phyloP scores from a whole-genome alignment of 2,113 vertebrate species.

The Atractosteus spatula region DNA sequence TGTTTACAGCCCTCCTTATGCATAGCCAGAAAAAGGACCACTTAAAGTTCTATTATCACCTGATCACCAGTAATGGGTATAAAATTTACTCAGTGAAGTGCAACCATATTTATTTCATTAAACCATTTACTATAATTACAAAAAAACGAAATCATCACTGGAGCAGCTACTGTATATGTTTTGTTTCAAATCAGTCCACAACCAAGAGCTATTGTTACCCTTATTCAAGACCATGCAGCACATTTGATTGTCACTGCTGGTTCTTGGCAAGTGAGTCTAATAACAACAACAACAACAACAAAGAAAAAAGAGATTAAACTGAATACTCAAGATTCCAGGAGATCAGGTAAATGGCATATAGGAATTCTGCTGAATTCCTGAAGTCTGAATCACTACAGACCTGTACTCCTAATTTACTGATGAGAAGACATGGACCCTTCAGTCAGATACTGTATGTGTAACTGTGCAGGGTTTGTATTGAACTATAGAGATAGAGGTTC shows the following conservation, averaged over 20 bases:
- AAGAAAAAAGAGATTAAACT: constrained; percentile 1
- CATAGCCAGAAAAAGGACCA: no score
- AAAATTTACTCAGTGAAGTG: constrained; percentile 22
- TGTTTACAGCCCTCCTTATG: no score
- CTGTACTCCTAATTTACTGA: constrained; percentile 6
- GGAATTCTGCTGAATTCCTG: background rate
- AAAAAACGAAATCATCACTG: constrained; percentile 54
- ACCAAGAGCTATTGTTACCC: constrained; percentile 21
- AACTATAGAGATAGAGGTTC: background rate
- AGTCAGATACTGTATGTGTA: background rate
- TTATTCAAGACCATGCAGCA: constrained; percentile 21
- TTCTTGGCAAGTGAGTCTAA: background rate
- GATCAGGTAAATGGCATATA: background rate
- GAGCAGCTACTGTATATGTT: constrained; percentile 44
- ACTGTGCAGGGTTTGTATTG: background rate
- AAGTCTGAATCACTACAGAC: background rate
- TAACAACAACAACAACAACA: background rate
- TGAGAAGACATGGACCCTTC: background rate
- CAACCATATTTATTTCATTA: constrained; percentile 54
- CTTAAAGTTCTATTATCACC: no score
- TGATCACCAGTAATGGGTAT: no score
- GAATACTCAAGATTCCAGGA: background rate
- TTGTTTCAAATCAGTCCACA: constrained; percentile 53
- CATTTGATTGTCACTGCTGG: background rate
- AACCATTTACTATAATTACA: constrained; percentile 48